phyloP scores from a whole-genome alignment of 2,797 vertebrate genomes.

The Masticophis lateralis region DNA sequence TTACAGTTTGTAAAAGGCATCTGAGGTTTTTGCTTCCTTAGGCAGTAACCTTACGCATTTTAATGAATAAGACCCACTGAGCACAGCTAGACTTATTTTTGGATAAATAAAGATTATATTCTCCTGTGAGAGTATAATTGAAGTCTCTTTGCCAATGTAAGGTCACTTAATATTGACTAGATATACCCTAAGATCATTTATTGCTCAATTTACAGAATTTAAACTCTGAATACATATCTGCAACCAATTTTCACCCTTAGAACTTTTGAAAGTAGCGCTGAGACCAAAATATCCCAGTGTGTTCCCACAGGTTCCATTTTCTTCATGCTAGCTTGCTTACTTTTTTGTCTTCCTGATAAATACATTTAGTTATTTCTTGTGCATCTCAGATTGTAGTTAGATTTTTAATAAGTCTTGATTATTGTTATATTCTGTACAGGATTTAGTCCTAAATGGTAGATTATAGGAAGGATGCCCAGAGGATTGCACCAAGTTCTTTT shows the following conservation, averaged over 20 bases:
- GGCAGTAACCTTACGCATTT: background rate
- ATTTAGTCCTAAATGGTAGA: background rate
- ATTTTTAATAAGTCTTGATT: background rate
- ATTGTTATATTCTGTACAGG: background rate
- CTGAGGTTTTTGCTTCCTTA: background rate
- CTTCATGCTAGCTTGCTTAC: background rate
- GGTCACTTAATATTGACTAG: background rate
- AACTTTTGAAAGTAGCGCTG: background rate
- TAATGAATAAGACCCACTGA: background rate
- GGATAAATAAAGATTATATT: background rate
- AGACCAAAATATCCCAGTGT: background rate
- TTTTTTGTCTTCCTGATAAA: background rate
- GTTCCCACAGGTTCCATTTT: background rate
- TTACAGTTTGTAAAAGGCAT: background rate
- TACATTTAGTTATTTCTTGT: background rate
- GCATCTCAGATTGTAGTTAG: background rate
- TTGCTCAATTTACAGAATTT: background rate
- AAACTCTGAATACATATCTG: background rate
- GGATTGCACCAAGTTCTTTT: background rate
- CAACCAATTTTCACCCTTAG: background rate
- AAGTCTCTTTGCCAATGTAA: background rate
- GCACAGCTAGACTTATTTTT: background rate
- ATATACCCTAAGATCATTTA: background rate
- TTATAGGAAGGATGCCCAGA: background rate
- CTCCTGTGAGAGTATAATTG: rapidly evolving